These are phyloP conservation scores for Corythucha ciliata DNA, from an alignment of 2,888 invertebrate species.

Conservation along the genomic window DNA sequence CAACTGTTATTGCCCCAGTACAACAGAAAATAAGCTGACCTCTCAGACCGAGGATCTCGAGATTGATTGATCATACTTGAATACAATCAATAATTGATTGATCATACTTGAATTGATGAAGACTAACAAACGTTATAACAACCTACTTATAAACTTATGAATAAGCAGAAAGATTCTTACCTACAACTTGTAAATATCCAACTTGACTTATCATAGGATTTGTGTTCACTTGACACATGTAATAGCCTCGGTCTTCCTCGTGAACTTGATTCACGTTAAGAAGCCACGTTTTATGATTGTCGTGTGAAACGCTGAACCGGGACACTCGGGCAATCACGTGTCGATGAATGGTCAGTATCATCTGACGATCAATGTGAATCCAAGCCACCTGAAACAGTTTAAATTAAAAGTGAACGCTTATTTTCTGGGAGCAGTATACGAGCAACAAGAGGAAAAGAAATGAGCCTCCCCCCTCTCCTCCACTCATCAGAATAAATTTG, in stretches of 20 bases:
- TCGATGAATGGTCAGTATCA: constrained; percentile 85
- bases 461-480: too few relatives aligned
- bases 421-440: neutral
- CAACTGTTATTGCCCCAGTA: too few relatives aligned
- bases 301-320: constrained; percentile 82
- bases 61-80: too few relatives aligned
- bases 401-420: constrained; percentile 5
- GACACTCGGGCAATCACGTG: constrained; percentile 84
- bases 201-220: constrained; percentile 93
- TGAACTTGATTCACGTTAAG: constrained; percentile 84
- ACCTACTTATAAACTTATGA: too few relatives aligned
- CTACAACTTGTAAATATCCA: constrained; percentile 84
- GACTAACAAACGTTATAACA: too few relatives aligned
- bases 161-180: constrained; percentile 48
- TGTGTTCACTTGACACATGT: constrained; percentile 84
- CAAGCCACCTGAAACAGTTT: constrained; percentile 66
- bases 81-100: too few relatives aligned
- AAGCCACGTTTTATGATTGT: constrained; percentile 85
- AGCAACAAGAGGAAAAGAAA: too few relatives aligned
- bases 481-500: too few relatives aligned
- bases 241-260: constrained; percentile 82
- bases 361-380: constrained; percentile 89
- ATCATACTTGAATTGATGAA: too few relatives aligned
- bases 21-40: too few relatives aligned
- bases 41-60: too few relatives aligned